These are phyloP conservation scores for Neosalanx taihuensis DNA, from an alignment of 2,797 vertebrate species.

Conservation along the genomic window DNA sequence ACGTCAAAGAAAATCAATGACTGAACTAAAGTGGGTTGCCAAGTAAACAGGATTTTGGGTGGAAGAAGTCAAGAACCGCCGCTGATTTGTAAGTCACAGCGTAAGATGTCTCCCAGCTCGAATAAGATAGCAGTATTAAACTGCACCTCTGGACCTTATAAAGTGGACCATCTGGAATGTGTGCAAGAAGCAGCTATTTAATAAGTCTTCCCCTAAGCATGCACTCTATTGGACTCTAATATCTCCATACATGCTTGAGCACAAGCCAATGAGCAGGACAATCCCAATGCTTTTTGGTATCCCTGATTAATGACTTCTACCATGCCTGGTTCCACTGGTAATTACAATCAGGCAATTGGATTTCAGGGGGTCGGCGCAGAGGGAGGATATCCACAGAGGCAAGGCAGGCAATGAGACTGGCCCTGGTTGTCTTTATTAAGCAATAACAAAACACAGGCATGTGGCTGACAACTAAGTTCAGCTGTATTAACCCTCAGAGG, in stretches of 20 bases:
- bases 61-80: not conserved
- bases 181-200: not conserved
- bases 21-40: not conserved
- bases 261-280: constrained; percentile 16
- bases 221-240: constrained; percentile 30
- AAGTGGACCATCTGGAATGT: not conserved
- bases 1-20: constrained; percentile 16
- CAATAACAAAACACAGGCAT: constrained; percentile 19
- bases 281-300: constrained; percentile 24
- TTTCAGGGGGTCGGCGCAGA: constrained; percentile 31
- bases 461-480: constrained; percentile 7
- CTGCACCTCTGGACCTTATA: too few relatives aligned
- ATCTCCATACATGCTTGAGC: constrained; percentile 20
- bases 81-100: not conserved
- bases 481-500: constrained; percentile 20
- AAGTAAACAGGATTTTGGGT: not conserved
- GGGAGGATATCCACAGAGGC: constrained; percentile 23
- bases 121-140: not conserved
- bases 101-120: not conserved
- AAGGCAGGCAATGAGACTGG: constrained; percentile 1
- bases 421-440: constrained; percentile 28
- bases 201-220: too few relatives aligned
- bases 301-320: constrained; percentile 51
- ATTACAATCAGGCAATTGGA: constrained; percentile 46
- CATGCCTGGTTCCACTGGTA: constrained; percentile 42